phyloP scores from a whole-genome alignment of 92 coral and sea anemone species.

The Micromussa lordhowensis region DNA sequence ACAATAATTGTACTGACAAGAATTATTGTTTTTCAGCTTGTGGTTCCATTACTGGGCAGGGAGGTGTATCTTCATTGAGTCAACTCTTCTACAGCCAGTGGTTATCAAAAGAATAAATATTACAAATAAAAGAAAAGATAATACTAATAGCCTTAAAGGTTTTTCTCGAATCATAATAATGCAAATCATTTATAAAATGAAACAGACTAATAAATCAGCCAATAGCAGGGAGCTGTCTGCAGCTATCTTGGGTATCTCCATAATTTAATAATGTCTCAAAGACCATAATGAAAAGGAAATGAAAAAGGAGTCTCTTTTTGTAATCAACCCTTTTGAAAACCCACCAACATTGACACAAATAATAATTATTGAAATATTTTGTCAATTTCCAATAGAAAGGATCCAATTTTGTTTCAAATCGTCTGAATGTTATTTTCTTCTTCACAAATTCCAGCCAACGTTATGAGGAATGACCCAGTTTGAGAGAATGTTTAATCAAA shows the following conservation, averaged over 20 bases:
- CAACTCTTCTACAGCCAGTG: neutral
- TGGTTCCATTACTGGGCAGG: neutral
- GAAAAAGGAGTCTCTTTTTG: neutral
- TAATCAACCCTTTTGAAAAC: constrained; percentile 14
- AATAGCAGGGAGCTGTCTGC: neutral
- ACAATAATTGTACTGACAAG: neutral
- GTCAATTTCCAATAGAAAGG: constrained; percentile 1
- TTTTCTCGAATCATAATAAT: neutral
- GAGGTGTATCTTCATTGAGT: neutral
- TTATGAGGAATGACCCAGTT: neutral
- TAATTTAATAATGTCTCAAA: constrained; percentile 25
- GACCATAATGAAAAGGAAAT: constrained; percentile 19
- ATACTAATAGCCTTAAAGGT: neutral
- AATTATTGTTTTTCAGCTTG: neutral
- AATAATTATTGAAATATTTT: constrained; percentile 5
- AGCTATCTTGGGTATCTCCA: constrained; percentile 3
- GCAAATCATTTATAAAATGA: neutral
- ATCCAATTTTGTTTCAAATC: neutral
- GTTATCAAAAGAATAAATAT: neutral
- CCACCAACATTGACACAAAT: neutral
- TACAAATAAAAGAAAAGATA: neutral
- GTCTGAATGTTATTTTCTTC: neutral
- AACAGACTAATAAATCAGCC: constrained; percentile 13
- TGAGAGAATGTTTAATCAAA: neutral
- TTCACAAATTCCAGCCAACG: constrained; percentile 2